Base-by-base conservation (phyloP, 2,797 vertebrate genomes). In the Holocentrus rufus region DNA sequence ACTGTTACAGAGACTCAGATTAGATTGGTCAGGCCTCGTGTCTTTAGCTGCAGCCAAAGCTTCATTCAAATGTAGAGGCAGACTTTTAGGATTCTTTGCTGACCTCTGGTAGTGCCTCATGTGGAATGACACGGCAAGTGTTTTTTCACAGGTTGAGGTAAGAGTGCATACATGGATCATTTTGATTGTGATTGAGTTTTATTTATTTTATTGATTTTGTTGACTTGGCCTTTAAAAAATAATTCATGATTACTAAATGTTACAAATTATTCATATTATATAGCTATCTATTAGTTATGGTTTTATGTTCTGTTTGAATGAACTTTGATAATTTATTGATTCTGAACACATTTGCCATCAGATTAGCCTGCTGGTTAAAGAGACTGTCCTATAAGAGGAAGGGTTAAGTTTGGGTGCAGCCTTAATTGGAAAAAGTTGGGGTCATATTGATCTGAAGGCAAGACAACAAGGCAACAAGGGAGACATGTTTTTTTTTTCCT, bases 11-110 rank as follows among this genome's bases (percentile, higher is more conserved):
- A 46, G 44, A 46, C 15, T 46, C 15, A 17, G 46, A 64, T 4
- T 64, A 36, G 50, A 23, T 63, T 69, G 90, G 89, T 90, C 81
- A 90, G 90, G 69, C 76, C 65, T 82, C 5, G 7, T 54, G 64
- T 71, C n/a, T 10, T 63, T 25, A 13, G 54, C 61, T 11, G 25
- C 25, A 27, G 4, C 25, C 25, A 27, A 27, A 27, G 25, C 25
- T 27, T 27, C 25, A 27, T 27, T 27, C 25, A 44, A 44, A 25
- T 42, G 49, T 77, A 39, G 47, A 15, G 27, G 63, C 25, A 62
- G 27, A 47, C 47, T 22, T 56, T 56, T n/a, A 13, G 5, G 15
- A 46, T 5, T 44, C 14, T 46, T 46, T 46, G 44, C 15, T 46
- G 1, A 17, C 0, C 15, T 17, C 44, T 46, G 14, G 14, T 17